phyloP scores from a whole-genome alignment of 1,140 invertebrate genomes.

The Drosophila hydei region DNA sequence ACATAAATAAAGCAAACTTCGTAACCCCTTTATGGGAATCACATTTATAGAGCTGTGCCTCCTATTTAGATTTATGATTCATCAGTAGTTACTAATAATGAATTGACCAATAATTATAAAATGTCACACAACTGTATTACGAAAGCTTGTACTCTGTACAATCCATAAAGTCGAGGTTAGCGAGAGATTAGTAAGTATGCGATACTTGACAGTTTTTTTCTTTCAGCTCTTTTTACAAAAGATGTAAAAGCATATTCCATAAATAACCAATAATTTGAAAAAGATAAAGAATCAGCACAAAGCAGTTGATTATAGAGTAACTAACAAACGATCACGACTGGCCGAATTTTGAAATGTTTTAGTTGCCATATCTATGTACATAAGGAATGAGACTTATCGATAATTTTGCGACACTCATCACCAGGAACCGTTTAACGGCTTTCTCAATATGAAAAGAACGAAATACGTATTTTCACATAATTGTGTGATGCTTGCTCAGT shows the following conservation, averaged over 20 bases:
- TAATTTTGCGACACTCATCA: background rate
- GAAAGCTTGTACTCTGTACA: background rate
- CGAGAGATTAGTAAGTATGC: too few species aligned
- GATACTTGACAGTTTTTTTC: too few species aligned
- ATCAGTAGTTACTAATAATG: background rate
- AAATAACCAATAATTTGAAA: too few species aligned
- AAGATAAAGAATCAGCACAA: too few species aligned
- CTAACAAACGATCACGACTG: background rate
- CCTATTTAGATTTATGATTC: background rate
- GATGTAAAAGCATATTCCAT: too few species aligned
- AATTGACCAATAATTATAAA: background rate
- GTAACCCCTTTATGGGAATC: background rate
- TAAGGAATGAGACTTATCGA: background rate
- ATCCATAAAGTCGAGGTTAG: too few species aligned
- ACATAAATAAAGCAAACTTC: background rate
- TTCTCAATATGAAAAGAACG: slow-evolving; percentile 29
- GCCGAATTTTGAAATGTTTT: slow-evolving; percentile 2
- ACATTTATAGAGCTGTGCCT: slow-evolving; percentile 1
- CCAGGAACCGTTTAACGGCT: slow-evolving; percentile 15
- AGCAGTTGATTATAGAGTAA: background rate
- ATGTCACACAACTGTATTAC: background rate
- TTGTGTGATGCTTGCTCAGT: slow-evolving; percentile 27
- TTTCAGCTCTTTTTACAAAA: too few species aligned
- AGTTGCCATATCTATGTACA: background rate
- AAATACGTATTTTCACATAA: slow-evolving; percentile 22